phyloP scores from a whole-genome alignment of 2,888 invertebrate genomes.

The Athripsodes cinereus region DNA sequence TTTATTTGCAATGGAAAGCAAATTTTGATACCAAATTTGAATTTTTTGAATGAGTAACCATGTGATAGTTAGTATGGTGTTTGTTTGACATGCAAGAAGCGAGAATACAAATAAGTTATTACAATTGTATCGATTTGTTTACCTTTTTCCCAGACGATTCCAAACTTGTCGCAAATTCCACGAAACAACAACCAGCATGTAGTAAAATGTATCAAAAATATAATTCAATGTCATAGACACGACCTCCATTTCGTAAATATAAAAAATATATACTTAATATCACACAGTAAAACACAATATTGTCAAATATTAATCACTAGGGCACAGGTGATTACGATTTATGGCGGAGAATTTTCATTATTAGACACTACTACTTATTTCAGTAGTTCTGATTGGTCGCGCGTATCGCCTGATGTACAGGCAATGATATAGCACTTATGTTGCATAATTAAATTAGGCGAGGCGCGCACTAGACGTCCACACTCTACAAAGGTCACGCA shows the following conservation, averaged over 20 bases:
- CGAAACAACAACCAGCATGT: conserved; percentile 12
- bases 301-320: neutral
- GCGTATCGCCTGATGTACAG: too few relatives aligned
- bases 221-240: neutral
- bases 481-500: neutral
- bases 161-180: conserved; percentile 12
- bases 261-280: neutral
- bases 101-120: too few relatives aligned
- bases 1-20: too few relatives aligned
- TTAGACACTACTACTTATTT: too few relatives aligned
- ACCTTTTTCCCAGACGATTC: conserved; percentile 10
- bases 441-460: neutral
- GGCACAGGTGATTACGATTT: too few relatives aligned
- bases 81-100: too few relatives aligned
- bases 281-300: neutral
- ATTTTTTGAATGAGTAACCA: too few relatives aligned
- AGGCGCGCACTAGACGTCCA: neutral
- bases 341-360: too few relatives aligned
- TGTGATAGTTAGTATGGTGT: too few relatives aligned
- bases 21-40: too few relatives aligned
- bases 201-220: conserved; percentile 3
- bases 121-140: neutral
- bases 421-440: too few relatives aligned
- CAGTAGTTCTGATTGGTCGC: too few relatives aligned
- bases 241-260: neutral